A percentile compares a stretch with the other conserved stretches of the same genome.
phyloP scores from a whole-genome alignment of 2,797 vertebrate species.

The Hippocampus kuda region DNA sequence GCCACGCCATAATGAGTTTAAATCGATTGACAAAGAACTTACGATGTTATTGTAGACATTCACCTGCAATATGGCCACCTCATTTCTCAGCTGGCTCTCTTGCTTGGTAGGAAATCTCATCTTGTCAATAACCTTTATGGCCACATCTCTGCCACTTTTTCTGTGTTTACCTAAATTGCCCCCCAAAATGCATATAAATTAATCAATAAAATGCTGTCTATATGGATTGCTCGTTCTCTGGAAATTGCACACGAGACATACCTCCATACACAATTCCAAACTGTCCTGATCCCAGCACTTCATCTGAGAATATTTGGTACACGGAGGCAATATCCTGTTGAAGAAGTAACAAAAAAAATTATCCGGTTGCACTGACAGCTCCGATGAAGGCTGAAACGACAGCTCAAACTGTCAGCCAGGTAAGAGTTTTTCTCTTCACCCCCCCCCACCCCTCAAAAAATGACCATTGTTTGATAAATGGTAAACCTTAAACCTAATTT shows the following conservation, averaged over 20 bases:
- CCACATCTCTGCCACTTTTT: conserved; percentile 94
- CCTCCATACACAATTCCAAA: conserved; percentile 98
- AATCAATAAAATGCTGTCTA: background rate
- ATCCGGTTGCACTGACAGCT: too few relatives aligned
- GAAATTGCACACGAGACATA: conserved; percentile 39
- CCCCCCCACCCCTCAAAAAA: too few relatives aligned
- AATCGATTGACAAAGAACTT: background rate
- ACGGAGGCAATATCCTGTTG: conserved; percentile 91
- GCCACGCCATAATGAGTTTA: background rate
- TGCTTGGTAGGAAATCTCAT: conserved; percentile 98
- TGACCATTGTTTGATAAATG: too few relatives aligned
- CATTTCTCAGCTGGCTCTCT: conserved; percentile 94
- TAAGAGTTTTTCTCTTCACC: too few relatives aligned
- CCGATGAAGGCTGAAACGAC: too few relatives aligned
- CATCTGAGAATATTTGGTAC: conserved; percentile 98
- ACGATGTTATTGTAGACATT: background rate
- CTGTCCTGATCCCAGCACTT: conserved; percentile 94
- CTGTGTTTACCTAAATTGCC: conserved; percentile 81
- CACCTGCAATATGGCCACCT: conserved; percentile 93
- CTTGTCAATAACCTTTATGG: conserved; percentile 98
- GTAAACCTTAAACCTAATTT: too few relatives aligned
- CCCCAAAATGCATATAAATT: background rate
- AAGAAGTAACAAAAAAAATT: conserved; percentile 5
- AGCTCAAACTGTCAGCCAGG: too few relatives aligned
- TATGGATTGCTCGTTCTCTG: background rate